A percentile compares a stretch with the other conserved stretches of the same genome.
Evolutionary conservation across 2,888 invertebrate genomes (phyloP).

Genomic region (Agonopterix subpropinquella): DNA sequence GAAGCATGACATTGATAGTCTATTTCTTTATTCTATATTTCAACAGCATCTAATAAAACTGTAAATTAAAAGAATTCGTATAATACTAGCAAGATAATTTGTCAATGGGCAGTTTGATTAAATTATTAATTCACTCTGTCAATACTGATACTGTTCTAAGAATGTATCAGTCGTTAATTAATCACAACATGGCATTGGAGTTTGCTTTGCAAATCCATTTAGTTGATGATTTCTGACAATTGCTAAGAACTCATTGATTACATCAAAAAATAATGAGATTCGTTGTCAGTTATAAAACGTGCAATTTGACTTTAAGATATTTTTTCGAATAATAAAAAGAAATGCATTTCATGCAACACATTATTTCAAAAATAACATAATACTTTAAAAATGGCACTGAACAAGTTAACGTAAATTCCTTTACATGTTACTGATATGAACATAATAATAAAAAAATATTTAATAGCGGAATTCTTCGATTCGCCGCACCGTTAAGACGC

Average conservation of each 20-base stretch:
- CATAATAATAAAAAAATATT: slow-evolving; percentile 34
- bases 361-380: slow-evolving; percentile 69
- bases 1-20: no score
- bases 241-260: slow-evolving; percentile 32
- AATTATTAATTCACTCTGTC: no score
- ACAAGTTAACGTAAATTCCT: slow-evolving; percentile 50
- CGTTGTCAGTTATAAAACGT: slow-evolving; percentile 47
- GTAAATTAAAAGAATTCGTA: no score
- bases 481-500: slow-evolving; percentile 49
- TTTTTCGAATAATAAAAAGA: slow-evolving; percentile 28
- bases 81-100: no score
- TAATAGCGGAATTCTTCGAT: slow-evolving; percentile 39
- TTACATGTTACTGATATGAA: slow-evolving; percentile 33
- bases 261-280: slow-evolving; percentile 53
- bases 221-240: slow-evolving; percentile 27
- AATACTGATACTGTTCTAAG: slow-evolving; percentile 38
- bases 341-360: slow-evolving; percentile 71
- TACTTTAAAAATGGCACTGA: slow-evolving; percentile 71
- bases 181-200: slow-evolving; percentile 31
- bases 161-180: slow-evolving; percentile 33
- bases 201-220: slow-evolving; percentile 62
- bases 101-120: no score
- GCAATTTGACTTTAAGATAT: slow-evolving; percentile 37
- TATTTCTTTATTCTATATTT: no score
- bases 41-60: no score